phyloP scores from a whole-genome alignment of 2,888 invertebrate species.

The Stenchaetothrips biformis region DNA sequence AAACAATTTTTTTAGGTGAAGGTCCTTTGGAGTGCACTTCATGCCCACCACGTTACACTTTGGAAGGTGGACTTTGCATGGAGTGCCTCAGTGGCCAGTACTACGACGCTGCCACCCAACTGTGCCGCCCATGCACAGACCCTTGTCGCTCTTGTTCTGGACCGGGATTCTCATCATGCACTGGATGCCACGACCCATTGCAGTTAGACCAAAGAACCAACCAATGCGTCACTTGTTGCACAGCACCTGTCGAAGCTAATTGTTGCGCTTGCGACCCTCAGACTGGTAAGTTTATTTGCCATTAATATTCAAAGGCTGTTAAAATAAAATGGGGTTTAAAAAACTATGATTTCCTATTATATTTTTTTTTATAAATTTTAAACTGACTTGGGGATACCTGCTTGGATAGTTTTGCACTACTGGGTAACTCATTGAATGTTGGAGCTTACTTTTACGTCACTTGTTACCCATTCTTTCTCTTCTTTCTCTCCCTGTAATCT shows the following conservation, averaged over 20 bases:
- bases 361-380: slow-evolving; percentile 17
- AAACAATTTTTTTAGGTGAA: slow-evolving; percentile 50
- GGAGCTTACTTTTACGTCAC: too few species aligned
- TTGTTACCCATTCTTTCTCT: neutral
- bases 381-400: neutral
- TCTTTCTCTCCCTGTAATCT: neutral
- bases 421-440: neutral
- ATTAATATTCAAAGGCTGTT: neutral
- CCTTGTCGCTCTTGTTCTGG: slow-evolving; percentile 65
- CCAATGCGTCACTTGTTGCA: slow-evolving; percentile 71
- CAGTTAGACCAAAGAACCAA: slow-evolving; percentile 66
- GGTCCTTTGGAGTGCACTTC: slow-evolving; percentile 70
- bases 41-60: slow-evolving; percentile 66
- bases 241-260: slow-evolving; percentile 51
- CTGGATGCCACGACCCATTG: slow-evolving; percentile 60
- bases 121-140: slow-evolving; percentile 61
- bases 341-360: neutral
- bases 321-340: neutral
- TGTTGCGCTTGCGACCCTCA: slow-evolving; percentile 68
- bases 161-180: slow-evolving; percentile 63
- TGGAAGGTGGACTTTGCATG: slow-evolving; percentile 69
- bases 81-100: slow-evolving; percentile 69
- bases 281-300: slow-evolving; percentile 51
- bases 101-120: slow-evolving; percentile 62
- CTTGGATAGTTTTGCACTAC: neutral